phyloP scores from a whole-genome alignment of 2,888 invertebrate genomes.

The Campoplex capitator region DNA sequence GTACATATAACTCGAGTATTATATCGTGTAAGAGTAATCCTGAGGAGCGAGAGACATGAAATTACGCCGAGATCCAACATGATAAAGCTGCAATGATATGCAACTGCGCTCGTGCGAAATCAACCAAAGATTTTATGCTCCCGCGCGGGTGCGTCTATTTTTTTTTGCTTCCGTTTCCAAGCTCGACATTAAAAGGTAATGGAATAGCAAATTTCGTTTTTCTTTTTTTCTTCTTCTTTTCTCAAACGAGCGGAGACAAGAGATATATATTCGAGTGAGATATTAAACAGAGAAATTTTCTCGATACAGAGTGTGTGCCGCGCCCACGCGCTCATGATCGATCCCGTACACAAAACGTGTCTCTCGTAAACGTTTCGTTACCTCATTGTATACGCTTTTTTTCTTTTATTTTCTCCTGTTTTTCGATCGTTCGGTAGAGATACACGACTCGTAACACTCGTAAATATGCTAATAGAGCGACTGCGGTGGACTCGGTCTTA shows the following conservation, averaged over 20 bases:
- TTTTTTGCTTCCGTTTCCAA: not conserved
- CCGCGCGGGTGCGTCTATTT: not conserved
- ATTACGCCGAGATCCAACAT: constrained; percentile 65
- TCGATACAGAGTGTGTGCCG: constrained; percentile 22
- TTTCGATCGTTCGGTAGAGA: not conserved
- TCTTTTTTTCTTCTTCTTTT: not conserved
- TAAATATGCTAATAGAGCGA: constrained; percentile 15
- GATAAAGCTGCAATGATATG: constrained; percentile 57
- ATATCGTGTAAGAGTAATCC: constrained; percentile 17
- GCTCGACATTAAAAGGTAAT: not conserved
- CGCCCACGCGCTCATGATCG: constrained; percentile 60
- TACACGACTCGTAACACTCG: constrained; percentile 4
- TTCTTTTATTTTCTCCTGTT: constrained; percentile 16
- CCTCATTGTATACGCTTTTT: constrained; percentile 4
- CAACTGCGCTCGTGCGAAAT: constrained; percentile 16
- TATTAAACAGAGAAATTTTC: constrained; percentile 52
- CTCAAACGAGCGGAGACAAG: constrained; percentile 22
- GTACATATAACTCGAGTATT: not conserved
- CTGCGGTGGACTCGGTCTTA: not conserved
- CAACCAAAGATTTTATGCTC: constrained; percentile 33
- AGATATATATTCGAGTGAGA: constrained; percentile 18
- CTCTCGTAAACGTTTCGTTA: constrained; percentile 58
- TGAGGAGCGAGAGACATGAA: constrained; percentile 59
- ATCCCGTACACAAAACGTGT: constrained; percentile 20
- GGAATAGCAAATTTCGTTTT: not conserved